Base-by-base conservation (phyloP, 1,140 invertebrate species). In the Diplogasteroides magnus region DNA sequence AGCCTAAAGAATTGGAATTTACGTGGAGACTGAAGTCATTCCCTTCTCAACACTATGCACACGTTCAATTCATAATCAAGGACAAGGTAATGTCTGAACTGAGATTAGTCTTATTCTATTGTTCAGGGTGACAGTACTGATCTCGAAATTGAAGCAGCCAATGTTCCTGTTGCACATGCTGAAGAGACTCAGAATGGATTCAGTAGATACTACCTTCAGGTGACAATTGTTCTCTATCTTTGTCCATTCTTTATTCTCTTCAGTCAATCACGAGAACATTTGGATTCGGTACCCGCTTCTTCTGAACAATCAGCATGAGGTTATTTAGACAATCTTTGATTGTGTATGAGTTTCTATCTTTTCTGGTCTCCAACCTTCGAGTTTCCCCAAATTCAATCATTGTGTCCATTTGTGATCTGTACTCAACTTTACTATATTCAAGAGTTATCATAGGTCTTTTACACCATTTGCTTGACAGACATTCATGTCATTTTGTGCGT, bases 11-110 rank as follows among this genome's bases (percentile, higher is more conserved):
- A 84, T 93, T 98, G 68, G 88, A 90, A n/a, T 90, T 94, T 85
- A 88, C 88, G 74, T 99, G 96, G 96, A 86, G 95, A 78, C 89
- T 92, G 75, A 96, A 94, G 86, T 89, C 89, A 59, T 99, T 96
- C 94, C 93, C 94, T 2, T 87, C 87, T 28, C 91, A 89, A 61
- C 93, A 97, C 86, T 93, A 89, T 85, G 97, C 95, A 0, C 87
- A 88, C 75, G 94, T 98, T 27, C 72, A 63, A 15, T 72, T 81
- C 29, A 32, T 37, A 1, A 48, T 81, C 15, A 64, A 68, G 23
- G 79, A 81, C 67, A 64, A 77, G 59, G 78, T 79, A 26, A 58
- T 74, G 31, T 27, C 14, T 27, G 14, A 15, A 28, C 26, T 74
- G 32, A 31, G 28, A 26, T 80, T 32, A 13, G n/a, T 64, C 19